Evolutionary conservation across 1,140 invertebrate genomes (phyloP).

Genomic region (Diuraphis noxia): DNA sequence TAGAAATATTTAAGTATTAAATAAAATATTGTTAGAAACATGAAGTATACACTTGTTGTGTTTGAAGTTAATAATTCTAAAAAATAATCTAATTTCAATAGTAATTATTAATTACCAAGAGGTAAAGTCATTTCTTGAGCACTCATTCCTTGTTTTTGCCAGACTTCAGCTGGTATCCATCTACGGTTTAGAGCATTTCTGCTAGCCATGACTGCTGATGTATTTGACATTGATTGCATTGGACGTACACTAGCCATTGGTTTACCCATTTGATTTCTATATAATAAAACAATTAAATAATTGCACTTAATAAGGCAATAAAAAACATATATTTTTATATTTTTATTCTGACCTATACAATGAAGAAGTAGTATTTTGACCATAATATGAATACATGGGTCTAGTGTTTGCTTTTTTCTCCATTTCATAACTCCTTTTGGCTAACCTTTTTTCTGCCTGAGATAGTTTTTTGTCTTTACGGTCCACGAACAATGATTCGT

Average conservation of each 20-base stretch:
- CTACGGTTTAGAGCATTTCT: constrained; percentile 60
- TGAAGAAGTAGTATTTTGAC: constrained; percentile 57
- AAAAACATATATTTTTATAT: constrained; percentile 38
- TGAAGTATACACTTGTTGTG: neutral
- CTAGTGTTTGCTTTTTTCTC: constrained; percentile 79
- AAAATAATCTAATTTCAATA: constrained; percentile 13
- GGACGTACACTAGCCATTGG: constrained; percentile 65
- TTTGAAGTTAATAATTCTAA: neutral
- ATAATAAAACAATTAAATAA: constrained; percentile 27
- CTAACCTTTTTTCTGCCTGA: constrained; percentile 90
- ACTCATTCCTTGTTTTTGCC: constrained; percentile 89
- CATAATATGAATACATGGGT: constrained; percentile 56
- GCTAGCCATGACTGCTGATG: constrained; percentile 53
- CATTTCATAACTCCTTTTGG: constrained; percentile 89
- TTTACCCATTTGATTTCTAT: constrained; percentile 59
- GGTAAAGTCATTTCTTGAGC: constrained; percentile 92
- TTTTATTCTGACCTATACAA: constrained; percentile 45
- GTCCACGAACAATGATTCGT: constrained; percentile 94
- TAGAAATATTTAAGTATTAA: constrained; percentile 55
- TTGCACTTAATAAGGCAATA: neutral
- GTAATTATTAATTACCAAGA: constrained; percentile 65
- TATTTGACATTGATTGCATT: constrained; percentile 62
- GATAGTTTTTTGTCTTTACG: constrained; percentile 94
- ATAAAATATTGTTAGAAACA: neutral
- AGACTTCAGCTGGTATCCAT: constrained; percentile 85